phyloP scores from a whole-genome alignment of 2,888 invertebrate species.

The Elaeidobius kamerunicus region DNA sequence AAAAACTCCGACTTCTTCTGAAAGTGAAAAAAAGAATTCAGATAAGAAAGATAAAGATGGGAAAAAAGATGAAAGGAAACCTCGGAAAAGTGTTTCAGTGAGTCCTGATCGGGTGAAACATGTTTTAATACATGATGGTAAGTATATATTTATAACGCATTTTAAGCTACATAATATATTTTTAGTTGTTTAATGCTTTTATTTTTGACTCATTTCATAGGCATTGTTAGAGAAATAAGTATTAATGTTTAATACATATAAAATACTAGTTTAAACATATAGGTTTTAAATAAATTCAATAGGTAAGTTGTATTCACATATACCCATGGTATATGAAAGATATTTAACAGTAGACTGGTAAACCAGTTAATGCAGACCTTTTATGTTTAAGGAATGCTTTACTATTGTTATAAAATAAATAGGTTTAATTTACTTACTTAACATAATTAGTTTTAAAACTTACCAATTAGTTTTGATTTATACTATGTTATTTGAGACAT shows the following conservation, averaged over 20 bases:
- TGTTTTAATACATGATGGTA: slow-evolving; percentile 44
- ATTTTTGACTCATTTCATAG: neutral
- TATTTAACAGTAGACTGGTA: no score
- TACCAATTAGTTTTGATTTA: no score
- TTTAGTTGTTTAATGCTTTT: neutral
- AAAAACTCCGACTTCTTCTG: slow-evolving; percentile 42
- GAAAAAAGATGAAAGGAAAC: slow-evolving; percentile 33
- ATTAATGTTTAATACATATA: no score
- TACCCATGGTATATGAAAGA: no score
- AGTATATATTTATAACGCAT: slow-evolving; percentile 7
- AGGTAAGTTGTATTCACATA: neutral
- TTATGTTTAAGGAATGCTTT: no score
- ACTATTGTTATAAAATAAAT: no score
- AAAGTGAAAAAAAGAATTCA: slow-evolving; percentile 31
- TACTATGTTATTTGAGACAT: no score
- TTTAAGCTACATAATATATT: neutral
- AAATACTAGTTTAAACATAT: no score
- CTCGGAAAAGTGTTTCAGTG: slow-evolving; percentile 45
- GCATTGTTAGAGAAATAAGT: neutral
- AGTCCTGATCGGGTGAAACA: slow-evolving; percentile 46
- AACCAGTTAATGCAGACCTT: no score
- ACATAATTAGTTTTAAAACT: no score
- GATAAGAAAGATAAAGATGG: slow-evolving; percentile 32
- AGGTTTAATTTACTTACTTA: no score
- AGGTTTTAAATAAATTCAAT: no score